phyloP scores from a whole-genome alignment of 2,888 invertebrate species.

The Eubasilissa splendida region DNA sequence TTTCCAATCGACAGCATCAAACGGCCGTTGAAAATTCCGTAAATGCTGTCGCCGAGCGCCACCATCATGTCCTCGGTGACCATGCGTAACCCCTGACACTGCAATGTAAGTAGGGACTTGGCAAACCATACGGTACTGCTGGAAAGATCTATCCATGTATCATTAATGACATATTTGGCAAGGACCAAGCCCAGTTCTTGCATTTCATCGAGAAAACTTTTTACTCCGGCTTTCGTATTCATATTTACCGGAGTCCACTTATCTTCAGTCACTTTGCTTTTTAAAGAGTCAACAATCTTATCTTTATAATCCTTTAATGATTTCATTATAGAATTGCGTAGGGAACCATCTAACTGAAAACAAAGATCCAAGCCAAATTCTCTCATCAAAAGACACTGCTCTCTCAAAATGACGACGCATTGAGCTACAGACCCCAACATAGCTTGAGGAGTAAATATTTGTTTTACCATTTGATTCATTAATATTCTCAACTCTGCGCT shows the following conservation, averaged over 20 bases:
- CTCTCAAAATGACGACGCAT: constrained; percentile 86
- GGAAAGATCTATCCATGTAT: constrained; percentile 82
- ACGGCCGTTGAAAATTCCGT: constrained; percentile 83
- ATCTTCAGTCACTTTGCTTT: constrained; percentile 84
- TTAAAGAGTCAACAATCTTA: constrained; percentile 87
- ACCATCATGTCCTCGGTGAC: constrained; percentile 83
- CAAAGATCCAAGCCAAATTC: constrained; percentile 90
- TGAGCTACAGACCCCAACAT: constrained; percentile 88
- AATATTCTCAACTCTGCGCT: constrained; percentile 86
- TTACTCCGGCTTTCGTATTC: constrained; percentile 79
- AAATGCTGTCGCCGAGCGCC: constrained; percentile 81
- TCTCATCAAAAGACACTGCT: constrained; percentile 77
- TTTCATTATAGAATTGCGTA: constrained; percentile 83
- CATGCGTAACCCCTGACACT: constrained; percentile 84
- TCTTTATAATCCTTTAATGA: constrained; percentile 85
- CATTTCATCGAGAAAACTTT: constrained; percentile 81
- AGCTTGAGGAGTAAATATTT: constrained; percentile 92
- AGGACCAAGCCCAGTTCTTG: constrained; percentile 79
- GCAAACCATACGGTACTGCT: constrained; percentile 87
- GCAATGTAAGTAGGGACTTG: constrained; percentile 80
- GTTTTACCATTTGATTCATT: constrained; percentile 86
- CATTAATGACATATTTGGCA: constrained; percentile 76
- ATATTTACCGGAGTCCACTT: constrained; percentile 89
- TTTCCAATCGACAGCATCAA: constrained; percentile 73
- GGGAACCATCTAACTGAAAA: constrained; percentile 90